Evolutionary conservation across 2,797 vertebrate species (phyloP).

Genomic region (Silurus lanzhouensis): DNA sequence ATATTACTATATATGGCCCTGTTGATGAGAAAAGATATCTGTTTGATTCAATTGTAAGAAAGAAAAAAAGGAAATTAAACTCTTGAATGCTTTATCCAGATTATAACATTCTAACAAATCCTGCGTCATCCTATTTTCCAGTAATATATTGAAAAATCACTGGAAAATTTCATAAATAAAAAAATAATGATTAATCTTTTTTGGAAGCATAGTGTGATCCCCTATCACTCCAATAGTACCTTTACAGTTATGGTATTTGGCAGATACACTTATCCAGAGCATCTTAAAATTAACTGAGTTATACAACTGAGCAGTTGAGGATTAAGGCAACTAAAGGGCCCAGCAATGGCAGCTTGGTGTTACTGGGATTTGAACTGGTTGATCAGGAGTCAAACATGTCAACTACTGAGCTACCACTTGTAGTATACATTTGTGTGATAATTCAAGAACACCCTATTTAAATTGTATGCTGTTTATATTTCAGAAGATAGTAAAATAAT

Average conservation of each 20-base stretch:
- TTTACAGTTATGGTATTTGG: not conserved
- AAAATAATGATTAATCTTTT: not conserved
- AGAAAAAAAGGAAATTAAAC: not conserved
- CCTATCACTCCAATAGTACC: not conserved
- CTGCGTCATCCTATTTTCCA: not conserved
- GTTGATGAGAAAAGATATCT: not conserved
- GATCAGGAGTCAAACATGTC: no score
- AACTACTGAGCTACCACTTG: no score
- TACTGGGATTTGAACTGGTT: no score
- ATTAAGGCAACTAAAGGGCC: no score
- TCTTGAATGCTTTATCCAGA: not conserved
- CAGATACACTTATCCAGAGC: no score
- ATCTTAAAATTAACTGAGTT: no score
- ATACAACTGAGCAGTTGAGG: no score
- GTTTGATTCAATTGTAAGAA: not conserved
- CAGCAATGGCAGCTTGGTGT: no score
- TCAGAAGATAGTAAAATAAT: no score
- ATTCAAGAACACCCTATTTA: no score
- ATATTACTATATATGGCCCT: not conserved
- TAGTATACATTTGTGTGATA: no score
- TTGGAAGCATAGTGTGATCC: not conserved
- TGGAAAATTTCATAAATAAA: not conserved
- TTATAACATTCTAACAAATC: not conserved
- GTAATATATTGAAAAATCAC: not conserved
- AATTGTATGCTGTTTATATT: no score